Base-by-base conservation (phyloP, 1,140 invertebrate genomes). In the Psix sp. region DNA sequence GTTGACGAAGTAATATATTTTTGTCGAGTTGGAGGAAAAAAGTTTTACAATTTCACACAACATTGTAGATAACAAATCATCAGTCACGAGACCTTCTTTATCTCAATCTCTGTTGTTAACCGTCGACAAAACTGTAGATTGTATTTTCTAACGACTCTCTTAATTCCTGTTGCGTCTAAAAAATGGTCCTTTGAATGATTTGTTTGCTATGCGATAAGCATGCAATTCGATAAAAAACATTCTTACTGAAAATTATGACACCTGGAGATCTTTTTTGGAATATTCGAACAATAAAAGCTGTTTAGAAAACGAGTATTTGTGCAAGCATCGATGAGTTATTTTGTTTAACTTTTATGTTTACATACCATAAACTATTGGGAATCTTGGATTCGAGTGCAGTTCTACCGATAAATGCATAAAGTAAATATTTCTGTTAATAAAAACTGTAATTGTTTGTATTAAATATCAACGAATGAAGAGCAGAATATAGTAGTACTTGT, bases 31-130 rank as follows among this genome's bases (percentile, higher is more conserved):
- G 20, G 31, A 39, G 38, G 52, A 48, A 15, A 9, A 13, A 13
- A 13, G 11, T 62, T 49, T 62, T 49, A 62, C 17, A 38, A 51
- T 42, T 62, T 38, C 36, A 46, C 56, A 15, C 45, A 42, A 51
- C 40, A 17, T 43, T 20, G 36, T 6, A 48, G 45, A 62, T 62
- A 62, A 62, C 45, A 62, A 51, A 42, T 42, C 26, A 49, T 46
- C 31, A 5, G 43, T 20, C 21, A 39, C 5, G 39, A 54, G 9
- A 60, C 33, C 3, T 29, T 17, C 21, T 48, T 48, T 60, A 48
- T 48, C 43, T 39, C 17, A 21, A 57, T 57, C 54, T 57, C 11
- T 20, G 42, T 15, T 36, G 40, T 46, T 59, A 59, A 38, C 18
- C 33, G 26, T 56, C n/a, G 7, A n/a, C 11, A 17, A 29, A 16